Base-by-base conservation (phyloP, 1,140 invertebrate genomes). In the Bombus picipes region DNA sequence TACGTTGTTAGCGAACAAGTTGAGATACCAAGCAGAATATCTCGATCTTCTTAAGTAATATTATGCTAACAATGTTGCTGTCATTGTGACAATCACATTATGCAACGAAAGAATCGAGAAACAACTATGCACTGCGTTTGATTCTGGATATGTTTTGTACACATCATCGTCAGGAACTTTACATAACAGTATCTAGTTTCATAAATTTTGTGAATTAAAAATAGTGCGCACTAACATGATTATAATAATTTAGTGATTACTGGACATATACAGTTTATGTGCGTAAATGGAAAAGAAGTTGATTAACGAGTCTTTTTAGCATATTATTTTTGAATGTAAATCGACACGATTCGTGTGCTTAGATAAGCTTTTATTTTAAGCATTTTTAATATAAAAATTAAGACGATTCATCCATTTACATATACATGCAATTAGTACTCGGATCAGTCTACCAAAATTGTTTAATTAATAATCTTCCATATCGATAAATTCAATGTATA, bases 251-350 rank as follows among this genome's bases (percentile, higher is more conserved):
- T 8, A 68, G 1, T 37, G 9, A 25, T 68, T 37, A 37, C 15
- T 68, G 9, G 12, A 22, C 34, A 37, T 3, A 37, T 37, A 37
- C 28, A 1, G 13, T 34, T 66, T 8, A 34, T n/a, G 32, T 34
- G 28, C 28, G 59, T n/a, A 62, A 53, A 53, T n/a, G 1, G 28
- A 3, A 62, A 62, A 13, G 6, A 37, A 34, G 32, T 25, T 3
- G 32, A 79, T 32, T 66, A 34, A 25, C 22, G 32, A 79, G 22
- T 66, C 41, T 79, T n/a, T 70, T 86, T 89, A 78, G 25, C 53
- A 77, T 53, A 80, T 70, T 32, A 18, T 4, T 25, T 22, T 2
- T 41, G 32, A 37, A 37, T 4, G 1, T 43, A 34, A 43, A 57
- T 74, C 4, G 13, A 73, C 3, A 25, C 8, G 22, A 66, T 4